Percentiles rank a stretch among this genome's conserved stretches.
These are phyloP conservation scores for Dorcus hopei DNA, from an alignment of 2,888 invertebrate species.

Conservation along the genomic window DNA sequence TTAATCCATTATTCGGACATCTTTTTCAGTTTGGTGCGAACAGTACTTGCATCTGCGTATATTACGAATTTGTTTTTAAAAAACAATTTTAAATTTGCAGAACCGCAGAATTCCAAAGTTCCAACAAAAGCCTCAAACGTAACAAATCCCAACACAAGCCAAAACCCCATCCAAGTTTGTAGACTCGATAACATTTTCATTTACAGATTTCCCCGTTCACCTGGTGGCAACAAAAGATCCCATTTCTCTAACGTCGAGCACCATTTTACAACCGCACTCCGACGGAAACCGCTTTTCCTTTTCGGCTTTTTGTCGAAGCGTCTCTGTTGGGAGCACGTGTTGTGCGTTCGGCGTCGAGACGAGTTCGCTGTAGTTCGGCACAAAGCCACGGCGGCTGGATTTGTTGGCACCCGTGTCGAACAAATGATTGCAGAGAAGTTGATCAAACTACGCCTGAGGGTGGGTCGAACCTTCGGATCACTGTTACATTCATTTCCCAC, in stretches of 20 bases:
- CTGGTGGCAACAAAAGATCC: slow-evolving; percentile 38
- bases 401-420: slow-evolving; percentile 52
- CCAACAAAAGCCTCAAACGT: slow-evolving; percentile 2
- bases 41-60: no score
- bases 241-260: slow-evolving; percentile 32
- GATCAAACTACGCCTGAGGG: slow-evolving; percentile 40
- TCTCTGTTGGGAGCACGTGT: not conserved
- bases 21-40: no score
- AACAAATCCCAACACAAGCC: slow-evolving; percentile 25
- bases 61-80: no score
- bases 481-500: not conserved
- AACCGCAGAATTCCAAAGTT: no score
- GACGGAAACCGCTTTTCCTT: slow-evolving; percentile 32
- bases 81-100: no score
- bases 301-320: slow-evolving; percentile 9
- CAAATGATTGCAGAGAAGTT: slow-evolving; percentile 51
- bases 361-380: slow-evolving; percentile 23
- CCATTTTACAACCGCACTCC: slow-evolving; percentile 38
- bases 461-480: not conserved
- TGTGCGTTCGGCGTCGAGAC: slow-evolving; percentile 7
- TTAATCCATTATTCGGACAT: no score
- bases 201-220: slow-evolving; percentile 43
- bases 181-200: slow-evolving; percentile 40
- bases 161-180: slow-evolving; percentile 22
- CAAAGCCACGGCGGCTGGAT: slow-evolving; percentile 44